A percentile compares a stretch with the other conserved stretches of the same genome.
Evolutionary conservation across 2,113 vertebrate genomes (phyloP).

Genomic region (Ochotona curzoniae): DNA sequence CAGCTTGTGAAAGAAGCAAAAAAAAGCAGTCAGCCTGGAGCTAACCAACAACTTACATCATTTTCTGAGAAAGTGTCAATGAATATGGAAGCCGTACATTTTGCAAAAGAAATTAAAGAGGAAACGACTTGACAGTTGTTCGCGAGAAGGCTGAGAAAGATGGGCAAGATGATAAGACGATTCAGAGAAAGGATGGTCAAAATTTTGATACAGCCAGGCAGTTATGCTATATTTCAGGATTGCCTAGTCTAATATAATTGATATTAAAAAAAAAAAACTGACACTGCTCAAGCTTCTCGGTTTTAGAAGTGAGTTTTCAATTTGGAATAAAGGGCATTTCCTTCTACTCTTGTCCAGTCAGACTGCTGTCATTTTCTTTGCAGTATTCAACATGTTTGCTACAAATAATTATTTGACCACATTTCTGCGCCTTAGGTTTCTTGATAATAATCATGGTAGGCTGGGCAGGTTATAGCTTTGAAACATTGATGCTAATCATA

Average conservation of each 20-base stretch:
- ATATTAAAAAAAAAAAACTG: too few relatives aligned
- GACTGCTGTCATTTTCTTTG: background rate
- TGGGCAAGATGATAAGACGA: background rate
- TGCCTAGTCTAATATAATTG: background rate
- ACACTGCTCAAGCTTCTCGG: background rate
- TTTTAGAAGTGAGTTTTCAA: background rate
- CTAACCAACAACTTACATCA: background rate
- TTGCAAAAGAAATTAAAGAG: background rate
- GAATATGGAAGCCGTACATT: background rate
- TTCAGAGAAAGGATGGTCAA: background rate
- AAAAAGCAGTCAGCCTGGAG: background rate
- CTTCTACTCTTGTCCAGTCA: background rate
- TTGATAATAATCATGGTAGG: background rate
- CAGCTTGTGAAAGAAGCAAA: slow-evolving; percentile 1
- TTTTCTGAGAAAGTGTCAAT: background rate
- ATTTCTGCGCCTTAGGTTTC: background rate
- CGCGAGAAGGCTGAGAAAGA: background rate
- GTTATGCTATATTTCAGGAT: background rate
- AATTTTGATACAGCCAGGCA: background rate
- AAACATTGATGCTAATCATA: background rate
- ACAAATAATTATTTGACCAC: background rate
- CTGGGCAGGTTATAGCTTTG: background rate
- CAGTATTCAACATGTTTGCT: background rate
- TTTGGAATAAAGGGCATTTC: background rate
- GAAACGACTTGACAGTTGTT: background rate